phyloP scores from a whole-genome alignment of 2,113 vertebrate species.

The Mesitornis unicolor region DNA sequence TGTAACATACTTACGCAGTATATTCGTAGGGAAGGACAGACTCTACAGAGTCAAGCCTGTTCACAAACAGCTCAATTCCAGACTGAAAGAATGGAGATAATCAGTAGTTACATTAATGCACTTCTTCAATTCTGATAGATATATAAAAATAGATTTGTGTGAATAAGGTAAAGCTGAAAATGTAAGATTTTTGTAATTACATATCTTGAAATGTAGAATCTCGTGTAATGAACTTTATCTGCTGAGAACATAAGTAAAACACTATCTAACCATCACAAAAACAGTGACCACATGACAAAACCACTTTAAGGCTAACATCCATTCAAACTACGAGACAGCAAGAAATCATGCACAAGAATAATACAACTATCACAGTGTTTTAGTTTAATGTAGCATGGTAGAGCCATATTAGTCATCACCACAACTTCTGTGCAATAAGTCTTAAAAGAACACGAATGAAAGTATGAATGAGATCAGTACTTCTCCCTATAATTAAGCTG shows the following conservation, averaged over 20 bases:
- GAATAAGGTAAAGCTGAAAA: neutral
- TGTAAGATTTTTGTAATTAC: neutral
- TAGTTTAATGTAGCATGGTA: neutral
- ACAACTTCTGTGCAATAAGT: neutral
- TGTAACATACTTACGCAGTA: conserved; percentile 86
- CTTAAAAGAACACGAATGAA: neutral
- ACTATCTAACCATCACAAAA: neutral
- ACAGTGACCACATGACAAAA: neutral
- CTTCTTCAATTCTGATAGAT: neutral
- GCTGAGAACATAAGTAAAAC: neutral
- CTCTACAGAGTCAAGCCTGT: conserved; percentile 97
- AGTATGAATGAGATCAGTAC: neutral
- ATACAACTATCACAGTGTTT: neutral
- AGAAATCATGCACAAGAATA: neutral
- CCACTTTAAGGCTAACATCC: neutral
- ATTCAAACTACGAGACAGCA: neutral
- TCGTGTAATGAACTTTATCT: neutral
- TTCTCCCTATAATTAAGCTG: neutral
- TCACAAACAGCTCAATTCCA: conserved; percentile 91
- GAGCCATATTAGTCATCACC: neutral
- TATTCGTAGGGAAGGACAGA: conserved; percentile 99
- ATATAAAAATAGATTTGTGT: neutral
- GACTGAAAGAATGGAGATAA: conserved; percentile 75
- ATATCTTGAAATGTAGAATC: neutral
- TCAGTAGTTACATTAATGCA: neutral